These are phyloP conservation scores for Brotula barbata DNA, from an alignment of 2,797 vertebrate genomes.

Conservation along the genomic window DNA sequence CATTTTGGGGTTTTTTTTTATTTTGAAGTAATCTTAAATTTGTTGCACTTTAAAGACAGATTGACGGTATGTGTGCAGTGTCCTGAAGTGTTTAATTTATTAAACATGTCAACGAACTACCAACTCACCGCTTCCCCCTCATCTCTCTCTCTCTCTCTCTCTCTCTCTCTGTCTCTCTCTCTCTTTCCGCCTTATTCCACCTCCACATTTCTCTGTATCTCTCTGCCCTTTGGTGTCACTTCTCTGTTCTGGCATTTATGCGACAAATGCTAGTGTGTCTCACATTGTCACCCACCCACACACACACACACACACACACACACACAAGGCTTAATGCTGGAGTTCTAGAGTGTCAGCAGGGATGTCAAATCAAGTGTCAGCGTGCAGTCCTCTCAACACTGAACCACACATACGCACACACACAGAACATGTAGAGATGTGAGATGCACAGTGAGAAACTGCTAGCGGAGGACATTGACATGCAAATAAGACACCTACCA, in stretches of 20 bases:
- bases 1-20: no score
- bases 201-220: conserved; percentile 18
- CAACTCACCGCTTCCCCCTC: conserved; percentile 33
- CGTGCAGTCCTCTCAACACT: conserved; percentile 40
- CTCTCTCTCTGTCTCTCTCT: conserved; percentile 4
- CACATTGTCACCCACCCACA: conserved; percentile 41
- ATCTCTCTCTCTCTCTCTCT: background rate
- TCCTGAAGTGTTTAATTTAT: conserved; percentile 33
- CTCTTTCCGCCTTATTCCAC: no score
- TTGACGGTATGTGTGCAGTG: conserved; percentile 16
- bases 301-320: conserved; percentile 2
- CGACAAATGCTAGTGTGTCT: conserved; percentile 82
- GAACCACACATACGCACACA: conserved; percentile 30
- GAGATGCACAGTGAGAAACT: no score
- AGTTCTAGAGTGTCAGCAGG: conserved; percentile 62
- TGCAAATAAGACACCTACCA: conserved; percentile 64
- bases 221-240: conserved; percentile 74
- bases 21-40: no score
- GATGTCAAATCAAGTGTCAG: conserved; percentile 63
- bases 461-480: conserved; percentile 69
- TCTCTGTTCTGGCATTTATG: conserved; percentile 80
- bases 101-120: conserved; percentile 26
- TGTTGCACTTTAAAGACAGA: conserved; percentile 40
- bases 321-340: conserved; percentile 9
- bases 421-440: no score